Percentiles rank a stretch among this genome's conserved stretches.
Evolutionary conservation across 2,113 vertebrate genomes (phyloP).

Genomic region (Tyrannus savana): DNA sequence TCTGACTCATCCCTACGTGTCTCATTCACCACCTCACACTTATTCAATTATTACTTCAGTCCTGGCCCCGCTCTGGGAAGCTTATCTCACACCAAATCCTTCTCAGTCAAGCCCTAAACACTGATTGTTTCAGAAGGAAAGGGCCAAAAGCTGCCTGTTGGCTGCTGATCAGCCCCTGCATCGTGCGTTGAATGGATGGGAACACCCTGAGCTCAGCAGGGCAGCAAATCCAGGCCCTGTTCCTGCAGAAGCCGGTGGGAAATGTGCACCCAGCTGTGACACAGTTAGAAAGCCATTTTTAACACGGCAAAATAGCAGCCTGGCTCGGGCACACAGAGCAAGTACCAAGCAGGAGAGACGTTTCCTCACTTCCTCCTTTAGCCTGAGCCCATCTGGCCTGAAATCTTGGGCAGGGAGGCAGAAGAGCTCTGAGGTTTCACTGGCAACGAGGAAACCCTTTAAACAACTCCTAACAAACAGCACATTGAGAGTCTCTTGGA

Average conservation of each 20-base stretch:
- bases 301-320: background rate
- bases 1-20: background rate
- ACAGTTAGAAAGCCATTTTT: background rate
- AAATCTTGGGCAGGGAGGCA: rapidly evolving
- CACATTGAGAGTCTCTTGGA: background rate
- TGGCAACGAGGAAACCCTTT: background rate
- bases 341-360: background rate
- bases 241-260: background rate
- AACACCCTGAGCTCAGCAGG: background rate
- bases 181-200: rapidly evolving
- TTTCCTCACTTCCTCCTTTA: background rate
- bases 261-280: background rate
- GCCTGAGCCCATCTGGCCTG: background rate
- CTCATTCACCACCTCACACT: background rate
- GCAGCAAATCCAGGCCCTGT: background rate
- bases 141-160: background rate
- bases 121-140: background rate
- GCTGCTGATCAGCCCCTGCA: background rate
- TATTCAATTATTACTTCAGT: background rate
- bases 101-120: background rate
- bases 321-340: background rate
- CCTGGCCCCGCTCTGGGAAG: background rate
- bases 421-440: background rate
- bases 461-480: background rate
- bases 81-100: background rate